A percentile compares a stretch with the other conserved stretches of the same genome.
Evolutionary conservation across 1,140 invertebrate species (phyloP).

Genomic region (Drosophila orena): DNA sequence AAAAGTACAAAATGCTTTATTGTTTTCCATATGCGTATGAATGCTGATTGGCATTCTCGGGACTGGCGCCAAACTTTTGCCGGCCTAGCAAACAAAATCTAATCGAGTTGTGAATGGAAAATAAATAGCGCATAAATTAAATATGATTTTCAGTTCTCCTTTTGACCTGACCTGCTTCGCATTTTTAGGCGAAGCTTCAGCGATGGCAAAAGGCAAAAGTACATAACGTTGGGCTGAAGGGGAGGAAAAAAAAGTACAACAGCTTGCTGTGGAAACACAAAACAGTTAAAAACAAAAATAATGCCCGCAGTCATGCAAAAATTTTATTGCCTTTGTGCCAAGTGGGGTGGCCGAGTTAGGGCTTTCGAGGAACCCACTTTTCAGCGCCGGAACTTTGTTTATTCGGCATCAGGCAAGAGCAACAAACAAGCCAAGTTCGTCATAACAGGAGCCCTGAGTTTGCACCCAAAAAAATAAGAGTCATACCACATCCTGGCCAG

Average conservation of each 20-base stretch:
- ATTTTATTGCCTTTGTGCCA: constrained; percentile 60
- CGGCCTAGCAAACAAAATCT: constrained; percentile 8
- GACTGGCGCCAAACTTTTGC: constrained; percentile 9
- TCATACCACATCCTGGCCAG: constrained; percentile 34
- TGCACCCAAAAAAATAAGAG: constrained; percentile 16
- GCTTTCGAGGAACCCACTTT: constrained; percentile 36
- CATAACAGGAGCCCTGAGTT: constrained; percentile 50
- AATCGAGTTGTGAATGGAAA: constrained; percentile 55
- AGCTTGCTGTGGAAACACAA: constrained; percentile 33
- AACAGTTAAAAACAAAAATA: constrained; percentile 70
- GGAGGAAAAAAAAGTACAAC: constrained; percentile 15
- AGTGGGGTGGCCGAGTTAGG: constrained; percentile 45
- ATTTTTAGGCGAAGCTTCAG: constrained; percentile 2
- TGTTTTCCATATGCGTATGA: constrained; percentile 52
- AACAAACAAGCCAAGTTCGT: constrained; percentile 62
- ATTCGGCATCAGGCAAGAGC: constrained; percentile 45
- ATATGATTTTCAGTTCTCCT: constrained; percentile 42
- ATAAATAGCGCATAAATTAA: constrained; percentile 57
- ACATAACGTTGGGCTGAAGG: constrained; percentile 13
- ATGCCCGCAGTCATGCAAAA: constrained; percentile 72
- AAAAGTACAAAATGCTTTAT: constrained; percentile 49
- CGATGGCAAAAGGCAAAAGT: constrained; percentile 29
- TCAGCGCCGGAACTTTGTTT: constrained; percentile 48
- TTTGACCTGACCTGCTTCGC: constrained; percentile 12
- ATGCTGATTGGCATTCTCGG: constrained; percentile 41